Base-by-base conservation (phyloP, 2,888 invertebrate species). In the Cetonia aurata region DNA sequence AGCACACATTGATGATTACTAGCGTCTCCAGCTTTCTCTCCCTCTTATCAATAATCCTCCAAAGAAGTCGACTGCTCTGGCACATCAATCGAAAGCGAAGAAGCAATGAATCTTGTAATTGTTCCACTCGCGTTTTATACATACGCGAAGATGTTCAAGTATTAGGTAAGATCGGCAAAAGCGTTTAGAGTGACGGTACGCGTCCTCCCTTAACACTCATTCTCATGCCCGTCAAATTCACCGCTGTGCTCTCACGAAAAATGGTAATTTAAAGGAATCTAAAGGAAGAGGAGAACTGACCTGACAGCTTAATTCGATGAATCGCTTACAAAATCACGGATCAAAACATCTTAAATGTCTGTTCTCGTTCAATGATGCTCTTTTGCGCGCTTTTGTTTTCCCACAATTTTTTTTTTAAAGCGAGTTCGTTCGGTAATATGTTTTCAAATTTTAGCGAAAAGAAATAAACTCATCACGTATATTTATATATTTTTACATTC, bases 221-320 rank as follows among this genome's bases (percentile, higher is more conserved):
- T 79, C 79, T 77, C 79, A 79, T 76, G 73, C 76, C 76, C 77
- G 77, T 77, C 68, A 72, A 66, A 67, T 31, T 68, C 67, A 25
- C 42, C 42, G 12, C 65, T 6, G 13, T 15, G 66, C 52, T 70
- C 70, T 66, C 70, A 67, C 70, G 66, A 66, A 60, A 57, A 73
- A 67, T 37, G 41, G 56, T 60, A 67, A 57, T 53, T 68, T 48
- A 57, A 25, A 55, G 31, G 55, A 67, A 25, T 4, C n/a, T n/a
- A n/a, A 44, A 42, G 48, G 62, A 46, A 56, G 56, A 56, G 25
- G 33, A n/a, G 37, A 56, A 13, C 15, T 15, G 10, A 62, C 31
- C 15, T 62, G 62, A 62, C 62, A 62, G 62, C 12, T 62, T 62
- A 62, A 62, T 62, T 62, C 42, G 62, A 25, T 13, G 19, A 62